phyloP scores from a whole-genome alignment of 2,888 invertebrate species.

The Euclidia mi region DNA sequence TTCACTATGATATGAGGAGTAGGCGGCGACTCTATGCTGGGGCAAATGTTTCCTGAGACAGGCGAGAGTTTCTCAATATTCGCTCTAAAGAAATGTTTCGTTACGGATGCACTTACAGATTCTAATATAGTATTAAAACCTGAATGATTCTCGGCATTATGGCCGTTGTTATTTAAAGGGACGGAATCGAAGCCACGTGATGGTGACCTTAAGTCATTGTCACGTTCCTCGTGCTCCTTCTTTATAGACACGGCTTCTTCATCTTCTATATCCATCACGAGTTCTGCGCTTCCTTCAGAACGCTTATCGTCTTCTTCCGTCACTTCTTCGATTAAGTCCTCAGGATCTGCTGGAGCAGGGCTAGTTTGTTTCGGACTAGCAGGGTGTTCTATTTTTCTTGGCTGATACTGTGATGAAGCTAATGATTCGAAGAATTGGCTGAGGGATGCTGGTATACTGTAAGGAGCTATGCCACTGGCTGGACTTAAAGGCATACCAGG shows the following conservation, averaged over 20 bases:
- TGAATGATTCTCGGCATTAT: constrained; percentile 86
- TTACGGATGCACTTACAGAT: constrained; percentile 93
- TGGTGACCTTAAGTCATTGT: constrained; percentile 66
- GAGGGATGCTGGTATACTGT: constrained; percentile 90
- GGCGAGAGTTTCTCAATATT: constrained; percentile 92
- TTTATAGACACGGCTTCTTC: constrained; percentile 86
- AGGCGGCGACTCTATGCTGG: constrained; percentile 75
- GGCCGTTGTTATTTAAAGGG: constrained; percentile 71
- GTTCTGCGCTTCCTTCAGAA: constrained; percentile 89
- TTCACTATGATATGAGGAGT: constrained; percentile 73
- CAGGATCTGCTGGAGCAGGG: constrained; percentile 84
- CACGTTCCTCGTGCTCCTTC: constrained; percentile 79
- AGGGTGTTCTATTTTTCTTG: constrained; percentile 78
- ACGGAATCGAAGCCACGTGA: constrained; percentile 73
- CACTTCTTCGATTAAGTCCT: constrained; percentile 91
- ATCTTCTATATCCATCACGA: constrained; percentile 93
- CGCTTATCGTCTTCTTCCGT: constrained; percentile 90
- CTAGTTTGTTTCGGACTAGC: constrained; percentile 71
- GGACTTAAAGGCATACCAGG: constrained; percentile 88
- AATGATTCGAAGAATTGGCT: constrained; percentile 92
- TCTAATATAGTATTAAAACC: constrained; percentile 93
- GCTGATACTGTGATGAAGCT: constrained; percentile 85
- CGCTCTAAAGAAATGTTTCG: constrained; percentile 93
- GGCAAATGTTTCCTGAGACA: constrained; percentile 83
- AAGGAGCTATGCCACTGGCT: constrained; percentile 83